Percentiles rank a stretch among this genome's conserved stretches.
These are phyloP conservation scores for Microchrysa polita DNA, from an alignment of 2,888 invertebrate genomes.

Conservation along the genomic window DNA sequence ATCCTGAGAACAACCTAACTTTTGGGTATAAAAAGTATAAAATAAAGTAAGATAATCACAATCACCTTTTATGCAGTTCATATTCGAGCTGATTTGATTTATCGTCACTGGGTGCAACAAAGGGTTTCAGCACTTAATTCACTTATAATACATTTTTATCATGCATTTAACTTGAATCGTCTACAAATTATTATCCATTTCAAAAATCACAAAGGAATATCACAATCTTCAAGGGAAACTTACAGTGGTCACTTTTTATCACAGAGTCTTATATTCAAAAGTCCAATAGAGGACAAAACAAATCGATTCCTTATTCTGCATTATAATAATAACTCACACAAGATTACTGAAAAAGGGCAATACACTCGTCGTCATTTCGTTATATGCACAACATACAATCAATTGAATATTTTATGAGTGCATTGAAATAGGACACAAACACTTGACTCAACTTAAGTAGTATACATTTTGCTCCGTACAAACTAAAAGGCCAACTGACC, in stretches of 20 bases:
- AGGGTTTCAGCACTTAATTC: not conserved
- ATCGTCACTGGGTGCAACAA: not conserved
- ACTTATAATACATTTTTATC: not conserved
- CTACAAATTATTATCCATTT: too few relatives aligned
- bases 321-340: too few relatives aligned
- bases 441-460: not conserved
- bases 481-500: slow-evolving; percentile 19
- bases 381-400: slow-evolving; percentile 13
- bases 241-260: slow-evolving; percentile 4
- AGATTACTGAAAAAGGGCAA: not conserved
- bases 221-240: not conserved
- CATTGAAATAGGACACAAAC: not conserved
- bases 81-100: slow-evolving; percentile 4
- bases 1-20: too few relatives aligned
- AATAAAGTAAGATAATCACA: not conserved
- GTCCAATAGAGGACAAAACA: not conserved
- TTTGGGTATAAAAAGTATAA: too few relatives aligned
- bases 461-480: not conserved
- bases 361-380: not conserved
- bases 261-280: too few relatives aligned
- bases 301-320: slow-evolving; percentile 17
- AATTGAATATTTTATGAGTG: slow-evolving; percentile 20
- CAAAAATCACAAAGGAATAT: too few relatives aligned
- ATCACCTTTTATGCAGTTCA: slow-evolving; percentile 35
- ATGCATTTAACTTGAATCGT: too few relatives aligned